Conservation (phyloP, 2,797 vertebrate species). For the Epinephelus coioides region DNA sequence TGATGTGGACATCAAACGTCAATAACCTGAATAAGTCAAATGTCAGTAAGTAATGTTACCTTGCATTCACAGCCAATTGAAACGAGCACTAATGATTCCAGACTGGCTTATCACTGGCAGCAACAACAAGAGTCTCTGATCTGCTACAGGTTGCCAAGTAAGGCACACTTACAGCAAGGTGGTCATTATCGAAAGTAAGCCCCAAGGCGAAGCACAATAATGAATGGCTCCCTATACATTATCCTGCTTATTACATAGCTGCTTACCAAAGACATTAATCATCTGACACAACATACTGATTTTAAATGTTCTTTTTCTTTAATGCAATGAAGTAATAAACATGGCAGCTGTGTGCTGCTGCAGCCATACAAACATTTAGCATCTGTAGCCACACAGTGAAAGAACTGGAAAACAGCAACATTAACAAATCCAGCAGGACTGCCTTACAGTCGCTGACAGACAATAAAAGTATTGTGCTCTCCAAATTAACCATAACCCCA, state of each 20-base stretch:
- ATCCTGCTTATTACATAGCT: conserved; percentile 62
- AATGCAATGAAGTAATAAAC: conserved; percentile 54
- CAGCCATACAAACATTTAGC: conserved; percentile 21
- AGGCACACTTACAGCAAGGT: conserved; percentile 57
- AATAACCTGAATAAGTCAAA: conserved; percentile 55
- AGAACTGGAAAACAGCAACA: conserved; percentile 11
- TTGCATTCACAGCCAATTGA: conserved; percentile 47
- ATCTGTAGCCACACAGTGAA: conserved; percentile 4
- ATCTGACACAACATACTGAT: conserved; percentile 41
- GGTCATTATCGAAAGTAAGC: conserved; percentile 79
- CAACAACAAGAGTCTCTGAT: conserved; percentile 43
- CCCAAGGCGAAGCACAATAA: conserved; percentile 67
- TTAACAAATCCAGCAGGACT: conserved; percentile 7
- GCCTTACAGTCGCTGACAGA: conserved; percentile 6
- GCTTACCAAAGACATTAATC: conserved; percentile 58
- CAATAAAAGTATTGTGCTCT: conserved; percentile 14
- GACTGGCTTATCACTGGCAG: conserved; percentile 65
- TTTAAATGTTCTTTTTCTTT: conserved; percentile 46
- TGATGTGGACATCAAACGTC: conserved; percentile 37
- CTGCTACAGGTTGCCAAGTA: conserved; percentile 73
- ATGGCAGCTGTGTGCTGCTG: conserved; percentile 10
- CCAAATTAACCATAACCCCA: conserved; percentile 20
- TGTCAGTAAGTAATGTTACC: conserved; percentile 39
- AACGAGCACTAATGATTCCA: conserved; percentile 61
- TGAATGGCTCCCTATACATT: conserved; percentile 68